phyloP scores from a whole-genome alignment of 2,113 vertebrate genomes.

The Oriolus oriolus region DNA sequence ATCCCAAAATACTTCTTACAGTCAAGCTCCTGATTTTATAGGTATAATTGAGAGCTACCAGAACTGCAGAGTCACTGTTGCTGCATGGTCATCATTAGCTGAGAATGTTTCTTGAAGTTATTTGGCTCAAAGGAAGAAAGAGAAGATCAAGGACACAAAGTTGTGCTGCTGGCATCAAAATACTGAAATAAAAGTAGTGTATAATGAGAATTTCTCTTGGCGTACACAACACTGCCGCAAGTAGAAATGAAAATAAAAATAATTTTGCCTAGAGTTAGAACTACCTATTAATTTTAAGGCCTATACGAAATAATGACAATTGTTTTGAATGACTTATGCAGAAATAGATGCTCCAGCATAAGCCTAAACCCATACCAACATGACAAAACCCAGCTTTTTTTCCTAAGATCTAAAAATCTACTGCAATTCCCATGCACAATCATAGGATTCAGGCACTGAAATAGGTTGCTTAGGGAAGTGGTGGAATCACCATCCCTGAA shows the following conservation, averaged over 20 bases:
- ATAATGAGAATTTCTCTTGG: background rate
- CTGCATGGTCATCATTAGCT: background rate
- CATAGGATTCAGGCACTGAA: background rate
- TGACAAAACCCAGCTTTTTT: background rate
- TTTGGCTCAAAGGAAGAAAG: background rate
- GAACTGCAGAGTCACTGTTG: background rate
- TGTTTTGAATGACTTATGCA: background rate
- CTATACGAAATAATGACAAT: background rate
- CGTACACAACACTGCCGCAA: accelerated
- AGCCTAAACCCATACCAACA: background rate
- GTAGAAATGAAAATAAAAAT: background rate
- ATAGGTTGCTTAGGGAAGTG: background rate
- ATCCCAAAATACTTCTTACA: background rate
- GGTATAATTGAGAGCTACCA: background rate
- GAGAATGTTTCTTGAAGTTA: background rate
- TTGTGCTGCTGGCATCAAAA: background rate
- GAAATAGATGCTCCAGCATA: background rate
- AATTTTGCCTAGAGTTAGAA: background rate
- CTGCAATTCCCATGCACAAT: background rate
- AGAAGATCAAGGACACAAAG: background rate
- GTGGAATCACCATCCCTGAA: background rate
- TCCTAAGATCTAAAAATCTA: background rate
- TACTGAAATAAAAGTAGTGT: background rate
- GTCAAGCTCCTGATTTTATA: background rate
- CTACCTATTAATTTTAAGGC: background rate